These are phyloP conservation scores for Oriolus oriolus DNA, from an alignment of 2,113 vertebrate species.

Conservation along the genomic window DNA sequence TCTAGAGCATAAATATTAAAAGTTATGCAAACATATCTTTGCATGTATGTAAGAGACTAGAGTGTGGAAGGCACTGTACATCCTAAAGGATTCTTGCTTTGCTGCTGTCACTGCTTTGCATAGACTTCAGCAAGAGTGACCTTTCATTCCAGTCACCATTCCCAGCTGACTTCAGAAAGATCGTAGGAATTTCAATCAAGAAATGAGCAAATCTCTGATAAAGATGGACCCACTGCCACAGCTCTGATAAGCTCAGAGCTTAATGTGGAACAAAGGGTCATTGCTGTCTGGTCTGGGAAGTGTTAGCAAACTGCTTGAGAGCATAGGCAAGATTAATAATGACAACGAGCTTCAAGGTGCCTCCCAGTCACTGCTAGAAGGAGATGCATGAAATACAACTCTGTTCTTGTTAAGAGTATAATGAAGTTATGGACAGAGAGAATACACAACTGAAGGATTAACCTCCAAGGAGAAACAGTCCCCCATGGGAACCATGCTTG, in stretches of 20 bases:
- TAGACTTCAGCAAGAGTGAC: neutral
- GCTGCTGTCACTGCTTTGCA: neutral
- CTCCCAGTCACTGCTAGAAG: neutral
- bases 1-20: constrained; percentile 3
- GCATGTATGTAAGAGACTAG: neutral
- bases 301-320: neutral
- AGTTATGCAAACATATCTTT: neutral
- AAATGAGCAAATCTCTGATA: neutral
- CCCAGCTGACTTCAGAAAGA: neutral
- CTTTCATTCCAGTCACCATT: neutral
- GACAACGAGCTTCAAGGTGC: neutral
- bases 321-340: neutral
- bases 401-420: neutral
- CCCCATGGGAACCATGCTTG: neutral
- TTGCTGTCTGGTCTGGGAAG: neutral
- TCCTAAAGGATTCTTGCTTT: neutral
- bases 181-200: neutral
- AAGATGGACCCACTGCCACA: neutral
- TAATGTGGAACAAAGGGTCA: neutral
- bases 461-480: neutral
- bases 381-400: neutral
- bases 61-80: neutral
- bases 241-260: neutral
- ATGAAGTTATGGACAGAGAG: neutral
- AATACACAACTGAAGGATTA: neutral